These are phyloP conservation scores for Cyprinella venusta DNA, from an alignment of 2,797 vertebrate genomes.

Conservation along the genomic window DNA sequence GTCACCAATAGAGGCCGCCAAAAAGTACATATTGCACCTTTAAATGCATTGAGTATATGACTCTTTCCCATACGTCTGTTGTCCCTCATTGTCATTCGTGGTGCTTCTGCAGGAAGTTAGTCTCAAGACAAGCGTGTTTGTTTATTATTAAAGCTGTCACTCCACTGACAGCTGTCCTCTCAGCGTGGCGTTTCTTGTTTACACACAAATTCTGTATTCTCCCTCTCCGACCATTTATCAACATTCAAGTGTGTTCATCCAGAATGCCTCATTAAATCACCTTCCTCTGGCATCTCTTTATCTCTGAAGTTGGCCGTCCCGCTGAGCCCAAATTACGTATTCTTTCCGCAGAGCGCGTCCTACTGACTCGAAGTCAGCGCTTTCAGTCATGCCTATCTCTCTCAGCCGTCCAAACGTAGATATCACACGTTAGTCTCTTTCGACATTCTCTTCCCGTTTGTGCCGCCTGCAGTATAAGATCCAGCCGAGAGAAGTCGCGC, in stretches of 20 bases:
- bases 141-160: constrained; percentile 57
- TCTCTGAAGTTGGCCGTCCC: constrained; percentile 21
- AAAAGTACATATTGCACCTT: no score
- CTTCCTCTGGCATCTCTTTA: constrained; percentile 38
- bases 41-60: not conserved
- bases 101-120: constrained; percentile 27
- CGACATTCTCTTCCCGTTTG: not conserved
- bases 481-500: not conserved
- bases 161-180: constrained; percentile 55
- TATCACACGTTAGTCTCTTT: not conserved
- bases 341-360: constrained; percentile 23
- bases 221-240: constrained; percentile 46
- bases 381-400: not conserved
- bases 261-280: constrained; percentile 53
- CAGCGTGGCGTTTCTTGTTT: constrained; percentile 53
- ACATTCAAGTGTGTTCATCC: constrained; percentile 46
- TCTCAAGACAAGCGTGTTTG: constrained; percentile 32
- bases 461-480: not conserved
- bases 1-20: no score
- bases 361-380: constrained; percentile 4
- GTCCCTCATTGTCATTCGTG: constrained; percentile 26
- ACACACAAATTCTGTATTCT: constrained; percentile 30
- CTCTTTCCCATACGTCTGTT: not conserved
- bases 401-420: constrained; percentile 1
- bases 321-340: constrained; percentile 19